Evolutionary conservation across 2,113 vertebrate genomes (phyloP).

Genomic region (Onychorhynchus coronatus): DNA sequence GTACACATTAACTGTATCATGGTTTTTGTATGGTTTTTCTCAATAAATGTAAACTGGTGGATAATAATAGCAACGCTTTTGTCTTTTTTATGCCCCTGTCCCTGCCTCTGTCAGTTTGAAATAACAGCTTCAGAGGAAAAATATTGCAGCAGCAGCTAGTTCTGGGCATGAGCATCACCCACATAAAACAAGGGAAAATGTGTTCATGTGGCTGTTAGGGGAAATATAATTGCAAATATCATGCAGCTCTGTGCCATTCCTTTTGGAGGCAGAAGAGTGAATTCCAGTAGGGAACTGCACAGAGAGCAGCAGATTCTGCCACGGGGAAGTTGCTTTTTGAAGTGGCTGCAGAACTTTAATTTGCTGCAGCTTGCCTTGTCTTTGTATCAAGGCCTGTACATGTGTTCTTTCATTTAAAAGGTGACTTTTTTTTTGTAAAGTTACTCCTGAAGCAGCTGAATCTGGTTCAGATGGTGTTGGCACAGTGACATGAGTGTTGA

Average conservation of each 20-base stretch:
- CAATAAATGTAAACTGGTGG: constrained; percentile 79
- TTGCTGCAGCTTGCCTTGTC: background rate
- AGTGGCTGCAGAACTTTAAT: background rate
- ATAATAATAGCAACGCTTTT: constrained; percentile 60
- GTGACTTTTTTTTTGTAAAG: background rate
- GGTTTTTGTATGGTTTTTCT: constrained; percentile 76
- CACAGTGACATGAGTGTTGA: background rate
- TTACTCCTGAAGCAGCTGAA: background rate
- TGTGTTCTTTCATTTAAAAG: background rate
- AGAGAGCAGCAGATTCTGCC: background rate
- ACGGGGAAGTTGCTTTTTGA: background rate
- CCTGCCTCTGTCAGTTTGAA: background rate
- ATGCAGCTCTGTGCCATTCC: background rate
- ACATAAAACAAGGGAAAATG: background rate
- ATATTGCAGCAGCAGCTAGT: background rate
- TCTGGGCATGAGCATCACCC: background rate
- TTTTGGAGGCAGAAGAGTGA: background rate
- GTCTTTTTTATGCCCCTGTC: constrained; percentile 32
- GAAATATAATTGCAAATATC: background rate
- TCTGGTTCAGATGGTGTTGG: background rate
- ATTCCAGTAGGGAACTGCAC: background rate
- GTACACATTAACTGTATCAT: constrained; percentile 69
- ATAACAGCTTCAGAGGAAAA: background rate
- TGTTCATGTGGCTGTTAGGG: background rate
- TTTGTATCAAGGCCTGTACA: background rate